These are phyloP conservation scores for Lophotis ruficrista DNA, from an alignment of 2,113 vertebrate genomes.

Conservation along the genomic window DNA sequence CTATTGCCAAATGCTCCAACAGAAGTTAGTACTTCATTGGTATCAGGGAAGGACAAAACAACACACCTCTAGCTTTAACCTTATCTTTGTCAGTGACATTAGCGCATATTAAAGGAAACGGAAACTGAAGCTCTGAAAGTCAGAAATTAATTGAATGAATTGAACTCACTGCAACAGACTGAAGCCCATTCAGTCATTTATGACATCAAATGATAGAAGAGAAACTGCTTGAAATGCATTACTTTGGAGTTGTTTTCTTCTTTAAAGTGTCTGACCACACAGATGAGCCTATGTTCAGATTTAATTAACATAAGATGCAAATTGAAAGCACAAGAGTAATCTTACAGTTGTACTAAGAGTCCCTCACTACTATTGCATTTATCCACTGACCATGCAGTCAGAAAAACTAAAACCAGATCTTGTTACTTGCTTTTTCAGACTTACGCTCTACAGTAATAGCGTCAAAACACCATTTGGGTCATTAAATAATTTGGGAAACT, in stretches of 20 bases:
- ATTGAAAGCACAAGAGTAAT: neutral
- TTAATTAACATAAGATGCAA: neutral
- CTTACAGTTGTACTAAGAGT: neutral
- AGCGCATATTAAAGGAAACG: rapidly evolving
- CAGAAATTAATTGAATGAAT: neutral
- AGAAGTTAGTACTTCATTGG: neutral
- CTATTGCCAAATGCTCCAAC: neutral
- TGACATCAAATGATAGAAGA: rapidly evolving
- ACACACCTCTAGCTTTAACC: neutral
- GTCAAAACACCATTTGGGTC: neutral
- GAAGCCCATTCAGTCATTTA: neutral
- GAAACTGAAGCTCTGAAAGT: neutral
- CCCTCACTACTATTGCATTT: neutral
- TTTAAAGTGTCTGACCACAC: neutral
- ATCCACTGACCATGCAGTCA: neutral
- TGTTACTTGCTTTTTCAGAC: neutral
- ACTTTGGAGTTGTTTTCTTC: neutral
- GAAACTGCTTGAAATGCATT: neutral
- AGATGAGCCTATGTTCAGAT: neutral
- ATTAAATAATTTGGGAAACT: neutral
- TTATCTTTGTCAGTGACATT: neutral
- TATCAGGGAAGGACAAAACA: neutral
- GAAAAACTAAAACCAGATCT: rapidly evolving
- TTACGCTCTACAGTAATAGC: neutral
- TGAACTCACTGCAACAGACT: neutral